Percentiles rank a stretch among this genome's conserved stretches.
These are phyloP conservation scores for Noctuana brunneofusca DNA, from an alignment of 2,888 invertebrate genomes.

Conservation along the genomic window DNA sequence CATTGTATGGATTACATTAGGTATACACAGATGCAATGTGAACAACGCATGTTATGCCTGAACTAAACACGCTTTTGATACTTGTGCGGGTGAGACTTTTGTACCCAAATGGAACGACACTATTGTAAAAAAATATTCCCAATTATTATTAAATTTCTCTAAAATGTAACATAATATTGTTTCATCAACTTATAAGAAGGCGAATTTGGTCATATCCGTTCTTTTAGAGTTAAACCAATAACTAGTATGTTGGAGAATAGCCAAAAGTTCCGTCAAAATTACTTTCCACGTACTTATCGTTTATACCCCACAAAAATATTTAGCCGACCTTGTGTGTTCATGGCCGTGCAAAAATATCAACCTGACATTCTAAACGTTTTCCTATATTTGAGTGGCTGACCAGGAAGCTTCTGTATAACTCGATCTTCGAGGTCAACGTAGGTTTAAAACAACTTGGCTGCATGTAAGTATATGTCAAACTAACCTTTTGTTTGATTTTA, in stretches of 20 bases:
- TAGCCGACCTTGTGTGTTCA: constrained; percentile 73
- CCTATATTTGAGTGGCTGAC: constrained; percentile 76
- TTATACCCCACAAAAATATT: constrained; percentile 66
- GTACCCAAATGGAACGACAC: too few relatives aligned
- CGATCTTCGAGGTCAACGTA: constrained; percentile 41
- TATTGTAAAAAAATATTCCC: neutral
- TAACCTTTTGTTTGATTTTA: neutral
- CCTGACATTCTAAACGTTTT: constrained; percentile 79
- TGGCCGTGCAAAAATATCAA: constrained; percentile 79
- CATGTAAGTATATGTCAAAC: constrained; percentile 5
- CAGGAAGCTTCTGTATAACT: constrained; percentile 65
- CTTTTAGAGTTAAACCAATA: constrained; percentile 36
- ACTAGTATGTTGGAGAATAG: constrained; percentile 56
- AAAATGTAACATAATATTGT: neutral
- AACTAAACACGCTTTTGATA: too few relatives aligned
- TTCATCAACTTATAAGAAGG: neutral
- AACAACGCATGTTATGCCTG: too few relatives aligned
- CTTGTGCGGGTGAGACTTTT: too few relatives aligned
- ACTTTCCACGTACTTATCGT: constrained; percentile 75
- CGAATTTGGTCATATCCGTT: neutral
- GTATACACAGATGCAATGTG: too few relatives aligned
- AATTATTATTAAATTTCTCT: neutral
- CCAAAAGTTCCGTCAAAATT: constrained; percentile 72
- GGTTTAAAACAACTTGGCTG: constrained; percentile 27
- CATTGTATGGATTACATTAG: neutral